These are phyloP conservation scores for Leptopilina myrica DNA, from an alignment of 2,888 invertebrate species.

Conservation along the genomic window DNA sequence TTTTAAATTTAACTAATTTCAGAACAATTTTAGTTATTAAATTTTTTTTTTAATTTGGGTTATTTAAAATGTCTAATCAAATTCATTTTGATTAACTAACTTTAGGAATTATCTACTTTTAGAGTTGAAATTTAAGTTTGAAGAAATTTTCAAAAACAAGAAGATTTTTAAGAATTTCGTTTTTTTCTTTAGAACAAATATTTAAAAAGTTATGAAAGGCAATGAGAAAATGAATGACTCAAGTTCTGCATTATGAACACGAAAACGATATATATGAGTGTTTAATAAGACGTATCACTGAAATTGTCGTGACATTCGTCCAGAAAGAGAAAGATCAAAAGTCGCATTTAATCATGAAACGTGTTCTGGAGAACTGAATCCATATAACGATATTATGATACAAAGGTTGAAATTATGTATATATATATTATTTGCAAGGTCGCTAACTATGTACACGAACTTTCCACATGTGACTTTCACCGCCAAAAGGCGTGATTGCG, in stretches of 20 bases:
- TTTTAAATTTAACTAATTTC: too few species aligned
- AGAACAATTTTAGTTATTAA: too few species aligned
- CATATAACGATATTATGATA: constrained; percentile 17
- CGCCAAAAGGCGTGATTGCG: constrained; percentile 54
- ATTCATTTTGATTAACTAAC: too few species aligned
- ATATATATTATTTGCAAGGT: constrained; percentile 43
- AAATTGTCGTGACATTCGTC: constrained; percentile 20
- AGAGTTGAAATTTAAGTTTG: too few species aligned
- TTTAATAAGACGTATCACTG: neutral
- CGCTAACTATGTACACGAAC: constrained; percentile 42
- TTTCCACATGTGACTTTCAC: constrained; percentile 63
- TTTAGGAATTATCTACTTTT: too few species aligned
- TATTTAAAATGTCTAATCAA: too few species aligned
- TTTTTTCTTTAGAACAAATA: too few species aligned
- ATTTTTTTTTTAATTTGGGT: too few species aligned
- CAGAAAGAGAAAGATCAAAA: constrained; percentile 1
- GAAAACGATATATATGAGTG: neutral
- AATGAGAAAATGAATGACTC: neutral
- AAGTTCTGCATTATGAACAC: neutral
- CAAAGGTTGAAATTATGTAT: constrained; percentile 45
- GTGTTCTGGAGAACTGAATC: neutral
- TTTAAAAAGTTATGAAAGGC: neutral
- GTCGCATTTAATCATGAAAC: constrained; percentile 2
- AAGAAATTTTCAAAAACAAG: too few species aligned
- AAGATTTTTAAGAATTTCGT: too few species aligned